Evolutionary conservation across 2,888 invertebrate species (phyloP).

Genomic region (Lycia hirtaria): DNA sequence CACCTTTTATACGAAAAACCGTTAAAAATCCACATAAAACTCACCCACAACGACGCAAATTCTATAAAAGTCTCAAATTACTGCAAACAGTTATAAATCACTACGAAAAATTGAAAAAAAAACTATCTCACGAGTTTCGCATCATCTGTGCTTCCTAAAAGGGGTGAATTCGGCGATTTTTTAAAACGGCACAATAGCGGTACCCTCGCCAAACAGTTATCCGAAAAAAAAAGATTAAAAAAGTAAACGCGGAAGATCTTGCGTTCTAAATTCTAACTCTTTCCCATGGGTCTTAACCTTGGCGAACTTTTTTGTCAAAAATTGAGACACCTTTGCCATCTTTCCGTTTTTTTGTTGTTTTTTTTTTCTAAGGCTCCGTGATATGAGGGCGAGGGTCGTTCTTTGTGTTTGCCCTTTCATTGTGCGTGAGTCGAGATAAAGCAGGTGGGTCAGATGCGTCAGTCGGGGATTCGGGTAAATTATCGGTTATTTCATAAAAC

Average conservation of each 20-base stretch:
- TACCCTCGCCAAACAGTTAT: conserved; percentile 75
- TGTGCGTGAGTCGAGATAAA: conserved; percentile 62
- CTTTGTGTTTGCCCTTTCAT: conserved; percentile 63
- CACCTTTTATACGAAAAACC: conserved; percentile 61
- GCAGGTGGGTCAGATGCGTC: conserved; percentile 79
- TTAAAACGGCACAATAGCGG: conserved; percentile 60
- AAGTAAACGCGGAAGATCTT: conserved; percentile 74
- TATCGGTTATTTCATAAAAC: not conserved
- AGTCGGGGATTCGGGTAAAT: not conserved
- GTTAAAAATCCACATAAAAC: conserved; percentile 66
- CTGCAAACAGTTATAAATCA: conserved; percentile 84
- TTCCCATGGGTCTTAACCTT: conserved; percentile 85
- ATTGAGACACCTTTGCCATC: conserved; percentile 84
- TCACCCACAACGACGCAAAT: conserved; percentile 66
- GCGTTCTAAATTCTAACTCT: conserved; percentile 71
- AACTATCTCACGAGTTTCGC: conserved; percentile 79
- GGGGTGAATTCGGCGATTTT: conserved; percentile 72
- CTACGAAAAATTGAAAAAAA: conserved; percentile 62
- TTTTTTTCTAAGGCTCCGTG: conserved; percentile 58
- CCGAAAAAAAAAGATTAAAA: conserved; percentile 60
- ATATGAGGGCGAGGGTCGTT: conserved; percentile 71
- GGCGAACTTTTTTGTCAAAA: conserved; percentile 74
- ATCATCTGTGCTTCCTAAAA: conserved; percentile 78
- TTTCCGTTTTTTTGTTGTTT: conserved; percentile 75
- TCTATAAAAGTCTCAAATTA: conserved; percentile 83